A percentile compares a stretch with the other conserved stretches of the same genome.
Conservation (phyloP, 2,113 vertebrate genomes). For the Protobothrops mucrosquamatus region DNA sequence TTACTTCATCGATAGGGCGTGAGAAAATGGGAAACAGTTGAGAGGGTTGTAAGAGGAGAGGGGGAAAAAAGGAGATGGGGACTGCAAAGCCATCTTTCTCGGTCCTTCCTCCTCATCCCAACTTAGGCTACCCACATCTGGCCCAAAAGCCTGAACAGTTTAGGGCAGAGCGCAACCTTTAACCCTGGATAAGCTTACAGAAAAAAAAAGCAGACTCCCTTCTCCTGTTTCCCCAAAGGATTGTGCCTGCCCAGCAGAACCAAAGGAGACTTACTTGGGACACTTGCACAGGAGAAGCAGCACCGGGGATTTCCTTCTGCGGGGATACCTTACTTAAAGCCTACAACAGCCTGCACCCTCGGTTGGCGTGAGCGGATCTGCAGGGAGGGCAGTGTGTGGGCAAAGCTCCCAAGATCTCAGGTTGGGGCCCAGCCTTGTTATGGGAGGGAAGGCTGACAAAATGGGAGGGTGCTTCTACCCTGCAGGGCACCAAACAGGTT, state of each 20-base stretch:
- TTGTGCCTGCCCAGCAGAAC: background rate
- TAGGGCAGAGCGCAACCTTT: background rate
- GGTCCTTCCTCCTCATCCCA: background rate
- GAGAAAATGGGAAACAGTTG: background rate
- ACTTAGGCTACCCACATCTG: background rate
- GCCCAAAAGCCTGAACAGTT: background rate
- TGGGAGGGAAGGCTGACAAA: conserved; percentile 51
- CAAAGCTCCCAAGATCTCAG: conserved; percentile 31
- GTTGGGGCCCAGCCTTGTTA: conserved; percentile 58
- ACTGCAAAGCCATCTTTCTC: background rate
- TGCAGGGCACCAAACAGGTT: conserved; percentile 75
- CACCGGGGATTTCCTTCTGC: background rate
- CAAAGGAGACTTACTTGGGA: conserved; percentile 37
- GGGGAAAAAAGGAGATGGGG: background rate
- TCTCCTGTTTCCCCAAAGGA: background rate
- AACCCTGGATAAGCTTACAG: background rate
- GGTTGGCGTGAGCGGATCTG: background rate
- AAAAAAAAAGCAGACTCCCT: background rate
- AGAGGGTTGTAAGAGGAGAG: background rate
- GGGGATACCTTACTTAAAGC: background rate
- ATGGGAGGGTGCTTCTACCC: conserved; percentile 64
- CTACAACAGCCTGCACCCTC: background rate
- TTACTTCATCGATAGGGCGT: background rate
- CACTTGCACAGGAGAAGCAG: background rate
- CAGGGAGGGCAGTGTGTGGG: conserved; percentile 12